Base-by-base conservation (phyloP, 1,140 invertebrate species). In the Dendrolimus punctatus region DNA sequence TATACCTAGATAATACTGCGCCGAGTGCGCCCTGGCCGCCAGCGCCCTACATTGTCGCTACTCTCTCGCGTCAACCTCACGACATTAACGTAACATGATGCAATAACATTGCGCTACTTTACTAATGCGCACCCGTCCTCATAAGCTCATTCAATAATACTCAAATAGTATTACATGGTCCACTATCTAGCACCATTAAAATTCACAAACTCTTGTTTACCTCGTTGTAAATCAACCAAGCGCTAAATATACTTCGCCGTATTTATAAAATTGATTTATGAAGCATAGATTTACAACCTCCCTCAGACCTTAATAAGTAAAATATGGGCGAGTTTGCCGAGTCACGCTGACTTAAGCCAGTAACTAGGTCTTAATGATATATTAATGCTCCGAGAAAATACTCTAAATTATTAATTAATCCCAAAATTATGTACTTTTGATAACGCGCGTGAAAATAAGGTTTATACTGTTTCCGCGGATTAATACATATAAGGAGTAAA, bases 191-290 rank as follows among this genome's bases (percentile, higher is more conserved):
- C 55, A 57, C 39, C 57, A 53, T 56, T 55, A 61, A 57, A 61
- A 53, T 57, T 55, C 53, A 56, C 57, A 60, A 71, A 66, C 63
- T 70, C 71, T 62, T 62, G 58, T 63, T 58, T 71, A 23, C 23
- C 60, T 48, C 59, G 46, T 58, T 66, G 61, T 73, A 75, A 71
- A 80, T 73, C 69, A 75, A 53, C 23, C 23, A 23, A 43, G 62
- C 64, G 68, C 61, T 69, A 69, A 73, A 76, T 78, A 76, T 2
- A 78, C 64, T 69, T 59, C 60, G 55, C 55, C 64, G 57, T 71
- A 64, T 68, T 75, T 69, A 71, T 71, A 67, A 80, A 80, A 78
- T 78, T 78, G 74, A 83, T 83, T 83, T 76, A 78, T 72, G 76
- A 54, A 55, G 23, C 62, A 73, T 73, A 65, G 68, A 65, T 79